Conservation (phyloP, 1,140 invertebrate species). For the Drosophila setifemur region DNA sequence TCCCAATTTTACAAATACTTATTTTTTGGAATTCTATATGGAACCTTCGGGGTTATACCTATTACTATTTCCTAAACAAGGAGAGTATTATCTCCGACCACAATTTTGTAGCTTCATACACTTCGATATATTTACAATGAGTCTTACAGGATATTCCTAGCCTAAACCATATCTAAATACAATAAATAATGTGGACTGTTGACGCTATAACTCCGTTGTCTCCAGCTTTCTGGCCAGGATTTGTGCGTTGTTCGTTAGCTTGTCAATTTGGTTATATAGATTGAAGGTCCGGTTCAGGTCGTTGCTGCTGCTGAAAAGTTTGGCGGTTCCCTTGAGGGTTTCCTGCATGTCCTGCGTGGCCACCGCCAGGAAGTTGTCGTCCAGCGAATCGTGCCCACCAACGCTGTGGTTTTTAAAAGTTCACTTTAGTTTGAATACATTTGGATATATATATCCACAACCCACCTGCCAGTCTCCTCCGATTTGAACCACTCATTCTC, state of each 20-base stretch:
- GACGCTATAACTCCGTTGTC: constrained; percentile 87
- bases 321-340: constrained; percentile 76
- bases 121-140: constrained; percentile 40
- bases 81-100: not conserved
- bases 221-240: constrained; percentile 90
- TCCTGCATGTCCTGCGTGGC: constrained; percentile 69
- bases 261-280: constrained; percentile 86
- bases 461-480: constrained; percentile 89
- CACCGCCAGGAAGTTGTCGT: constrained; percentile 87
- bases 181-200: constrained; percentile 53
- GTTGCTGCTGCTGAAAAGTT: constrained; percentile 83
- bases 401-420: constrained; percentile 38
- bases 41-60: too few relatives aligned
- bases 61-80: too few relatives aligned
- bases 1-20: too few relatives aligned
- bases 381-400: constrained; percentile 92
- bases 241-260: constrained; percentile 84
- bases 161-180: not conserved
- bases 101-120: not conserved
- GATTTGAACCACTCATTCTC: constrained; percentile 97
- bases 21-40: too few relatives aligned
- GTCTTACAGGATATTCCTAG: constrained; percentile 13
- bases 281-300: constrained; percentile 86
- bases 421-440: not conserved
- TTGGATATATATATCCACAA: not conserved